Percentiles rank a stretch among this genome's conserved stretches.
Evolutionary conservation across 2,888 invertebrate species (phyloP).

Genomic region (Tanytarsus gracilentus): DNA sequence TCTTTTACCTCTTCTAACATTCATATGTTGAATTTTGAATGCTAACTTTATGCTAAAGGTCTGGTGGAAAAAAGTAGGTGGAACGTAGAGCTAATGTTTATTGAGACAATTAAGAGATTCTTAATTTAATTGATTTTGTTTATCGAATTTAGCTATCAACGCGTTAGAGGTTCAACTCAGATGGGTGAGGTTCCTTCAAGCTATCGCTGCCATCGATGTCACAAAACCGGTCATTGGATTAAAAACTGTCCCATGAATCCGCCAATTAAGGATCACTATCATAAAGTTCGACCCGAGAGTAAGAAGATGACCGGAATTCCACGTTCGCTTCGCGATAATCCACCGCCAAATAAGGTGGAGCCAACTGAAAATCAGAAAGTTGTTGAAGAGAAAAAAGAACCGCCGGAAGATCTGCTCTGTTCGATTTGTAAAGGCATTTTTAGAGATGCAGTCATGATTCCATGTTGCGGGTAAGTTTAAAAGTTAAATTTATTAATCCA

Average conservation of each 20-base stretch:
- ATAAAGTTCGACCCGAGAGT: slow-evolving; percentile 45
- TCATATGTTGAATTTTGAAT: background rate
- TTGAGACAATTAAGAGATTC: background rate
- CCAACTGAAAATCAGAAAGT: slow-evolving; percentile 50
- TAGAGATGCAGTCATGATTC: slow-evolving; percentile 93
- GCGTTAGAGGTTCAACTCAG: slow-evolving; percentile 79
- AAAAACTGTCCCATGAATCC: slow-evolving; percentile 74
- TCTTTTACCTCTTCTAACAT: background rate
- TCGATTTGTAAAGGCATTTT: slow-evolving; percentile 86
- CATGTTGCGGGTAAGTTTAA: slow-evolving; percentile 99
- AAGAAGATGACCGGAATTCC: slow-evolving; percentile 97
- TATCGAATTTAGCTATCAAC: slow-evolving; percentile 68
- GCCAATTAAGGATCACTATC: slow-evolving; percentile 45
- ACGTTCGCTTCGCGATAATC: slow-evolving; percentile 90
- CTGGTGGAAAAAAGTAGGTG: slow-evolving; percentile 14
- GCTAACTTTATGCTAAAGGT: background rate
- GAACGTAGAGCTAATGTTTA: background rate
- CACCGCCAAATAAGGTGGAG: slow-evolving; percentile 38
- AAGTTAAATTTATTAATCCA: too few species aligned
- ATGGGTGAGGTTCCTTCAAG: slow-evolving; percentile 82
- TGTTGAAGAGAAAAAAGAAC: slow-evolving; percentile 50
- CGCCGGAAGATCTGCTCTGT: slow-evolving; percentile 88
- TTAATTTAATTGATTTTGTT: background rate
- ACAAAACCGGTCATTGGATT: slow-evolving; percentile 94
- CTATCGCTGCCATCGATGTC: slow-evolving; percentile 91